Evolutionary conservation across 2,113 vertebrate species (phyloP).

Genomic region (Leuciscus idus): DNA sequence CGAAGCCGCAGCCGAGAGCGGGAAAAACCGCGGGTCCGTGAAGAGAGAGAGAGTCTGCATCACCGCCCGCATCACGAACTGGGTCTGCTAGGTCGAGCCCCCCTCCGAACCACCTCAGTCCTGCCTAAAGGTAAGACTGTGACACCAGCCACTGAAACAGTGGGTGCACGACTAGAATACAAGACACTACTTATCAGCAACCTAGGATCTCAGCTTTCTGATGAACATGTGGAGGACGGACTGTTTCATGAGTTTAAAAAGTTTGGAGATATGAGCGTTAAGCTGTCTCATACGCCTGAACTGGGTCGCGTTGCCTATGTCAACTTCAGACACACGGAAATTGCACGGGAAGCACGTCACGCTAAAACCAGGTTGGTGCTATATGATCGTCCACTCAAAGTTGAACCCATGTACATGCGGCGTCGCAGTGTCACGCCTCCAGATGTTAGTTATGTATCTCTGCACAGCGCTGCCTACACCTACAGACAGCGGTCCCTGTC

Average conservation of each 20-base stretch:
- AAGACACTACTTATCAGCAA: slow-evolving; percentile 95
- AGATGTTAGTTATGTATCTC: slow-evolving; percentile 82
- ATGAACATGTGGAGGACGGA: slow-evolving; percentile 94
- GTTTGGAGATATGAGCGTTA: slow-evolving; percentile 95
- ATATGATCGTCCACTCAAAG: slow-evolving; percentile 89
- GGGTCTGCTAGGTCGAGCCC: slow-evolving; percentile 57
- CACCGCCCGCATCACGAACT: slow-evolving; percentile 35
- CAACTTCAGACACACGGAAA: slow-evolving; percentile 92
- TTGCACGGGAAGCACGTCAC: slow-evolving; percentile 92
- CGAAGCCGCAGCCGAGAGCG: slow-evolving; percentile 78
- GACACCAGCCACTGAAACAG: slow-evolving; percentile 63
- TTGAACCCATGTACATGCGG: slow-evolving; percentile 90
- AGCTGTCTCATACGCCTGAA: slow-evolving; percentile 93
- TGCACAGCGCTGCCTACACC: slow-evolving; percentile 79
- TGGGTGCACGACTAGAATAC: slow-evolving; percentile 80
- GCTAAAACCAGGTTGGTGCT: slow-evolving; percentile 88
- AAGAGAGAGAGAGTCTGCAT: slow-evolving; percentile 66
- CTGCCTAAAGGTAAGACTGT: slow-evolving; percentile 58
- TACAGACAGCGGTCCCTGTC: slow-evolving; percentile 91
- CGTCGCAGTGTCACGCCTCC: slow-evolving; percentile 81
- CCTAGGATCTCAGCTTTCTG: slow-evolving; percentile 90
- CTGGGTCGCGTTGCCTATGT: slow-evolving; percentile 94
- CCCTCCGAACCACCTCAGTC: slow-evolving; percentile 70
- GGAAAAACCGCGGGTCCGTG: slow-evolving; percentile 79
- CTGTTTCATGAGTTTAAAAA: slow-evolving; percentile 97